These are phyloP conservation scores for Yponomeuta cagnagella DNA, from an alignment of 2,888 invertebrate genomes.

Conservation along the genomic window DNA sequence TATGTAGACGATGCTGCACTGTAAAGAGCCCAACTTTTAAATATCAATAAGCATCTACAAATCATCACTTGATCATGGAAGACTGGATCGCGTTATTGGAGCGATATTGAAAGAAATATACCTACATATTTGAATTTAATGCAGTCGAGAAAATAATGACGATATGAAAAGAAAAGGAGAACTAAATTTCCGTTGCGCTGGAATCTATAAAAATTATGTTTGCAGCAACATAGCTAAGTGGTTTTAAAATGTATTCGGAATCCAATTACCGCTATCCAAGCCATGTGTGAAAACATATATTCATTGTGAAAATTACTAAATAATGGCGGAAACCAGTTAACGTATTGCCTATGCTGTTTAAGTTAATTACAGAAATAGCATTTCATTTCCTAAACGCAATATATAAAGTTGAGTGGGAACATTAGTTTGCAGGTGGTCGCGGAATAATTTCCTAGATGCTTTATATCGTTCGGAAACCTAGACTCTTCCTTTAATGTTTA, in stretches of 20 bases:
- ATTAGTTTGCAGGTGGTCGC: conserved; percentile 9
- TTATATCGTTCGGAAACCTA: conserved; percentile 6
- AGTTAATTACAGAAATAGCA: conserved; percentile 3
- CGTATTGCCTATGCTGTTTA: not conserved
- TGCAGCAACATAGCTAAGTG: not conserved
- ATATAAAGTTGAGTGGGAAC: not conserved
- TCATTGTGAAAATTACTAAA: not conserved
- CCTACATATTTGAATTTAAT: too few species aligned
- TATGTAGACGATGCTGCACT: too few species aligned
- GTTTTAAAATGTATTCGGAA: not conserved
- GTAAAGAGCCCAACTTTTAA: too few species aligned
- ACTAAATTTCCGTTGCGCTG: not conserved
- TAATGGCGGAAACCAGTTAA: not conserved
- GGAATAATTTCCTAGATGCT: conserved; percentile 7
- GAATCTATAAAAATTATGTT: not conserved
- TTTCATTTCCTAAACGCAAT: conserved; percentile 8
- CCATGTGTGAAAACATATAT: conserved; percentile 1
- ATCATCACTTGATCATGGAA: too few species aligned
- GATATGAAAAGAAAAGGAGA: not conserved
- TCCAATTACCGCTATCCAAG: not conserved
- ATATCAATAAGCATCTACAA: too few species aligned
- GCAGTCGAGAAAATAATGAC: too few species aligned
- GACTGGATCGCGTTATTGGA: too few species aligned
- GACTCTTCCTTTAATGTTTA: conserved; percentile 4
- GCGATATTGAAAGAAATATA: too few species aligned